Percentiles rank a stretch among this genome's conserved stretches.
Evolutionary conservation across 2,888 invertebrate species (phyloP).

Genomic region (Tetheella fluctuosa): DNA sequence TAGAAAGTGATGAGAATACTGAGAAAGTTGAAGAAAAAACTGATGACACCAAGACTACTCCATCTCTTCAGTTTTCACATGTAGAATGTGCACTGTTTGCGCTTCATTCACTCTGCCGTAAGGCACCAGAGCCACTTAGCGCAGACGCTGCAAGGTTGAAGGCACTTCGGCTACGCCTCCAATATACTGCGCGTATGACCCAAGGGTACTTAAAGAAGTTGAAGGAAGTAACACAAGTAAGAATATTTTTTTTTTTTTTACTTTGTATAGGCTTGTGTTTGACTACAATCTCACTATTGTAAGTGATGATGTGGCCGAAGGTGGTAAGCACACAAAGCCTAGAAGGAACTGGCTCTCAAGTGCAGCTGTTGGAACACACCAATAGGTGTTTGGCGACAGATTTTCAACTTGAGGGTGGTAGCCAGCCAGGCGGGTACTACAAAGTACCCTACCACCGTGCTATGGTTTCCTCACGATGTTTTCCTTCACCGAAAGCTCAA

Average conservation of each 20-base stretch:
- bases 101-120: constrained; percentile 90
- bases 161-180: constrained; percentile 93
- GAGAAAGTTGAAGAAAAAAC: constrained; percentile 63
- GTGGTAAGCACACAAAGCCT: too few species aligned
- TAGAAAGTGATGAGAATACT: constrained; percentile 80
- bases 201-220: constrained; percentile 92
- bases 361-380: too few species aligned
- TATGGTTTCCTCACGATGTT: too few species aligned
- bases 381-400: too few species aligned
- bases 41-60: constrained; percentile 82
- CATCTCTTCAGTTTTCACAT: constrained; percentile 96
- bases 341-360: too few species aligned
- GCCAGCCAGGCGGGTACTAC: too few species aligned
- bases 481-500: too few species aligned
- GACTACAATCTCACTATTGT: too few species aligned
- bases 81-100: constrained; percentile 95
- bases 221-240: constrained; percentile 84
- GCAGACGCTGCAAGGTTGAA: constrained; percentile 90
- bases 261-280: too few species aligned
- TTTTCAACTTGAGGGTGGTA: too few species aligned
- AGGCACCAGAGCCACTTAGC: constrained; percentile 89
- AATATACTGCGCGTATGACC: constrained; percentile 96
- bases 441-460: too few species aligned
- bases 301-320: too few species aligned
- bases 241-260: constrained; percentile 12